A percentile compares a stretch with the other conserved stretches of the same genome.
These are phyloP conservation scores for Drosophila baimaii DNA, from an alignment of 1,140 invertebrate species.

Conservation along the genomic window DNA sequence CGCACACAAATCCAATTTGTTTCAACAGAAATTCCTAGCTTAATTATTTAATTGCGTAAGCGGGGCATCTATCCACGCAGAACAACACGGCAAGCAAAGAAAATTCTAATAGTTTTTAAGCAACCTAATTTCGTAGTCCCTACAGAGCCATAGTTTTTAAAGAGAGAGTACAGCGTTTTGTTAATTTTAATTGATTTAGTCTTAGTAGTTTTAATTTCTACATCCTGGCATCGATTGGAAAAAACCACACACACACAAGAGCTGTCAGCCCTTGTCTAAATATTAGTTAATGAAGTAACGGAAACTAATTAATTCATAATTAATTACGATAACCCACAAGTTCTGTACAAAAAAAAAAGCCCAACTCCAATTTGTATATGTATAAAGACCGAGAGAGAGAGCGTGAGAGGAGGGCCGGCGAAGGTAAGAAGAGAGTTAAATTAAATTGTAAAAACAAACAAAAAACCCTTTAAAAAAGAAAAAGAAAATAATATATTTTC, in stretches of 20 bases:
- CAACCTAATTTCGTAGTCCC: conserved; percentile 42
- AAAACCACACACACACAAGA: conserved; percentile 29
- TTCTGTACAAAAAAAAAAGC: conserved; percentile 69
- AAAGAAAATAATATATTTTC: conserved; percentile 61
- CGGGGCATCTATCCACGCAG: conserved; percentile 2
- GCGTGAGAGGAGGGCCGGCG: not conserved
- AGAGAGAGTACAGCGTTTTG: conserved; percentile 69
- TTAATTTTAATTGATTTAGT: conserved; percentile 78
- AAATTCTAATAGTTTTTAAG: conserved; percentile 57
- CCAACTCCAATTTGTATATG: conserved; percentile 80
- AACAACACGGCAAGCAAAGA: conserved; percentile 31
- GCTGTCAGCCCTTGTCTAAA: conserved; percentile 55
- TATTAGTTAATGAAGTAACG: conserved; percentile 75
- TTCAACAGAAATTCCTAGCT: conserved; percentile 51
- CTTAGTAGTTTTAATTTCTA: conserved; percentile 72
- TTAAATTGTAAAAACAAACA: conserved; percentile 61
- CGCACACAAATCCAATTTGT: conserved; percentile 75
- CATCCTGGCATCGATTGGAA: conserved; percentile 67
- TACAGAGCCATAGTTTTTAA: conserved; percentile 64
- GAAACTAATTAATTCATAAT: conserved; percentile 66
- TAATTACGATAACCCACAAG: conserved; percentile 51
- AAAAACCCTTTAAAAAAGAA: conserved; percentile 56
- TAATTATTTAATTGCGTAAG: conserved; percentile 66
- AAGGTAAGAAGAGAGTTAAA: conserved; percentile 43
- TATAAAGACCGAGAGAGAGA: conserved; percentile 51